Evolutionary conservation across 37 sponge, comb jelly and placozoan genomes (phyloP).

Genomic region (Amphimedon queenslandica): DNA sequence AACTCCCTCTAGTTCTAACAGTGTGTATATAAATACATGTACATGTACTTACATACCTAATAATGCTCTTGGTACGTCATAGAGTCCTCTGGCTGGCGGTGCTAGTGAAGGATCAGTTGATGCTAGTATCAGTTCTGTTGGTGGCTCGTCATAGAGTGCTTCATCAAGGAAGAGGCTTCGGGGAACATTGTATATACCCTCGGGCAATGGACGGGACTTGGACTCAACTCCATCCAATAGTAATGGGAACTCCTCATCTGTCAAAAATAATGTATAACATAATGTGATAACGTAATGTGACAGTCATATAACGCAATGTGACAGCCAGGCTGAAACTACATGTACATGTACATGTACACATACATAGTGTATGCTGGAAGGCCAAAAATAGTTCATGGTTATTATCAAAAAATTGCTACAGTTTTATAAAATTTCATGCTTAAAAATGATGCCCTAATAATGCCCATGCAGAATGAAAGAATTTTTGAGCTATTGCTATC

Average conservation of each 20-base stretch:
- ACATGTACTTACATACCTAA: background rate
- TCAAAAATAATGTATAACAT: no score
- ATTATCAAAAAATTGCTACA: no score
- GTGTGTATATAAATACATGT: background rate
- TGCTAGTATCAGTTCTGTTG: background rate
- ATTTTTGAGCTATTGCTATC: no score
- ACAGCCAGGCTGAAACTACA: no score
- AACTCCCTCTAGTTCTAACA: background rate
- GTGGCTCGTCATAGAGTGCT: background rate
- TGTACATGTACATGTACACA: no score
- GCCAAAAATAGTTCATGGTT: no score
- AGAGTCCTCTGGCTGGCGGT: slow-evolving; percentile 35
- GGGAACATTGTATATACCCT: slow-evolving; percentile 45
- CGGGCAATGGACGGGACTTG: background rate
- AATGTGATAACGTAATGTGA: no score
- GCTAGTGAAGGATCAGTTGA: background rate
- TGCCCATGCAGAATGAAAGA: no score
- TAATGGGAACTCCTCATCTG: slow-evolving; percentile 6
- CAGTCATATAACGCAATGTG: no score
- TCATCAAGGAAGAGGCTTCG: slow-evolving; percentile 8
- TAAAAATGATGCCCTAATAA: no score
- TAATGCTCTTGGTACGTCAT: slow-evolving; percentile 34
- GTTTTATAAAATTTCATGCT: no score
- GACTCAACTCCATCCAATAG: background rate
- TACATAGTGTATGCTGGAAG: no score